phyloP scores from a whole-genome alignment of 2,888 invertebrate species.

The Diogma glabrata region DNA sequence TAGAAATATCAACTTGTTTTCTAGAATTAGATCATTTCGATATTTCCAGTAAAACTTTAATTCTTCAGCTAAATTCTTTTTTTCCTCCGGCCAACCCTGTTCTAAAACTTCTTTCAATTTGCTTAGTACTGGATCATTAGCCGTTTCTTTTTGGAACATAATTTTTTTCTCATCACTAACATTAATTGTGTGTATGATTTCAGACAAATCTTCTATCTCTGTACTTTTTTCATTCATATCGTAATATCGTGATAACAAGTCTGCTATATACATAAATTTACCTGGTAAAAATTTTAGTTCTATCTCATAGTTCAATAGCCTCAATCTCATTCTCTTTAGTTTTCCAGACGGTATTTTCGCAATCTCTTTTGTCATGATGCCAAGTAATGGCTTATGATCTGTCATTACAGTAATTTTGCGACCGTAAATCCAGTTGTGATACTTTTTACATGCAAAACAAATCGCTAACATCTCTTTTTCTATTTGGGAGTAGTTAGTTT shows the following conservation, averaged over 20 bases:
- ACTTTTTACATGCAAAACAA: conserved; percentile 14
- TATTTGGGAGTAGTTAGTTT: conserved; percentile 1
- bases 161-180: conserved; percentile 16
- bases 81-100: conserved; percentile 17
- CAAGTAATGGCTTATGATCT: too few species aligned
- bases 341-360: too few species aligned
- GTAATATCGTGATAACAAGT: too few species aligned
- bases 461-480: background rate
- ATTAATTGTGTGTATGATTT: conserved; percentile 17
- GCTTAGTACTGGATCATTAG: conserved; percentile 10
- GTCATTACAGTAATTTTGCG: too few species aligned
- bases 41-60: conserved; percentile 21
- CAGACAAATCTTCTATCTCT: conserved; percentile 13
- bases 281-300: too few species aligned
- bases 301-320: too few species aligned
- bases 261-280: too few species aligned
- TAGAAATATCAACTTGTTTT: too few species aligned
- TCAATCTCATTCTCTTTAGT: too few species aligned
- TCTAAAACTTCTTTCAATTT: conserved; percentile 1
- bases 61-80: conserved; percentile 12
- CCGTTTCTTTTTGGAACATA: too few species aligned
- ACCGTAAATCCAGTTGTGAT: too few species aligned
- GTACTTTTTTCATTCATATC: background rate
- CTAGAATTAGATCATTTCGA: conserved; percentile 20
- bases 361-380: too few species aligned